Evolutionary conservation across 2,113 vertebrate genomes (phyloP).

Genomic region (Salvelinus namaycush): DNA sequence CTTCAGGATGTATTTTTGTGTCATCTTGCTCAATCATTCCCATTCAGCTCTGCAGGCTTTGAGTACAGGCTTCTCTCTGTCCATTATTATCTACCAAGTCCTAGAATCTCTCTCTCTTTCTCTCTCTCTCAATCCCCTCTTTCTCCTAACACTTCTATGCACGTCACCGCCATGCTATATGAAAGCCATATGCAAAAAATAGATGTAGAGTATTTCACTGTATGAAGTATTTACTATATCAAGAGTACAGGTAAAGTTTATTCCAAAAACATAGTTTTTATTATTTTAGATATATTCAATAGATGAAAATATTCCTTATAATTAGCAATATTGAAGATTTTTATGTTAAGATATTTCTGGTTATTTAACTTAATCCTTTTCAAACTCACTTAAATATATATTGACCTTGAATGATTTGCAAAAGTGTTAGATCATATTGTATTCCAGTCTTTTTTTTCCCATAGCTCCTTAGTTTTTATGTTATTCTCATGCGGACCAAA

Average conservation of each 20-base stretch:
- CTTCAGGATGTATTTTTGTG: background rate
- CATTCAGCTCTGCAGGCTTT: background rate
- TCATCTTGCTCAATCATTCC: background rate
- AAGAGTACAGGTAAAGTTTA: background rate
- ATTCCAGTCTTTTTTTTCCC: background rate
- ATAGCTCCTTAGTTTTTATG: background rate
- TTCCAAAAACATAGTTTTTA: background rate
- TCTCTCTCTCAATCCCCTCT: background rate
- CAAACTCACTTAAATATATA: background rate
- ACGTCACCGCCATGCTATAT: background rate
- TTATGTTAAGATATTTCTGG: background rate
- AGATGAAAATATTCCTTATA: no score
- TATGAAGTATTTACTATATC: background rate
- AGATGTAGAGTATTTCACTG: background rate
- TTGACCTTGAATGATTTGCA: background rate
- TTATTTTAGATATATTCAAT: background rate
- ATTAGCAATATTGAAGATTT: background rate
- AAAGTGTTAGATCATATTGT: background rate
- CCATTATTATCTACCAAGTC: slow-evolving; percentile 23
- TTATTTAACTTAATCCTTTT: background rate
- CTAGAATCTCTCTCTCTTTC: background rate
- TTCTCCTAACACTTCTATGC: slow-evolving; percentile 14
- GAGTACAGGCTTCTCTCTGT: background rate
- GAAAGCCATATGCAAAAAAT: slow-evolving; percentile 1
- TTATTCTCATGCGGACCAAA: background rate